Conservation (phyloP, 2,888 invertebrate genomes). For the Linnaemya tessellans region DNA sequence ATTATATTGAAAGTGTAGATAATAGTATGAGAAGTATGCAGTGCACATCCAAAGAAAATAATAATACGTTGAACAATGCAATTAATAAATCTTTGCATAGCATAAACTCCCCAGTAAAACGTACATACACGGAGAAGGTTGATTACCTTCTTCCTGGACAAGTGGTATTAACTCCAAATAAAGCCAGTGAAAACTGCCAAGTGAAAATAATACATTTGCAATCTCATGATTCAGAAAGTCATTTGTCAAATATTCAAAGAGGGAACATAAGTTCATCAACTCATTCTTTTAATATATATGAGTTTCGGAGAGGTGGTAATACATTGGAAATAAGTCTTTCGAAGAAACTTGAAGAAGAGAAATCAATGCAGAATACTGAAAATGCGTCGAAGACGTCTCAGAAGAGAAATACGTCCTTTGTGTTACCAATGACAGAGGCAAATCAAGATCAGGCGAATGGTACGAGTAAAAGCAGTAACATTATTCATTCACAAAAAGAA, state of each 20-base stretch:
- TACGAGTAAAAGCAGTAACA: no score
- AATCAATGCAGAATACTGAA: not conserved
- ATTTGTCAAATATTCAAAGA: not conserved
- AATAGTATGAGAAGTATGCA: slow-evolving; percentile 44
- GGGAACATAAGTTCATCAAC: not conserved
- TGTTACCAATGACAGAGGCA: not conserved
- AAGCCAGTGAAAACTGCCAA: not conserved
- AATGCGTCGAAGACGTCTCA: not conserved
- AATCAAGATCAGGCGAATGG: slow-evolving; percentile 37
- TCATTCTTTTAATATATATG: not conserved
- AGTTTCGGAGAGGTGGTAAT: not conserved
- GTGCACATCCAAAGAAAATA: not conserved
- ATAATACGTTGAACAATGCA: not conserved
- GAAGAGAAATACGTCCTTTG: not conserved
- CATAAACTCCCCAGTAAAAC: slow-evolving; percentile 9
- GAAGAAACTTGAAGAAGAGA: not conserved
- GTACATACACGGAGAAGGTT: slow-evolving; percentile 49
- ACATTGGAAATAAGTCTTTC: not conserved
- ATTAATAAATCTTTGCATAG: not conserved
- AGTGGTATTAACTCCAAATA: slow-evolving; percentile 47
- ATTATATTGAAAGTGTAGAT: slow-evolving; percentile 49
- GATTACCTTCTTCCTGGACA: slow-evolving; percentile 43
- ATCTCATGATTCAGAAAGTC: not conserved
- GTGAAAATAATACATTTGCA: no score
- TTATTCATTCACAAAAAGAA: no score